Conservation (phyloP, 2,797 vertebrate genomes). For the Sebastes nivosus region DNA sequence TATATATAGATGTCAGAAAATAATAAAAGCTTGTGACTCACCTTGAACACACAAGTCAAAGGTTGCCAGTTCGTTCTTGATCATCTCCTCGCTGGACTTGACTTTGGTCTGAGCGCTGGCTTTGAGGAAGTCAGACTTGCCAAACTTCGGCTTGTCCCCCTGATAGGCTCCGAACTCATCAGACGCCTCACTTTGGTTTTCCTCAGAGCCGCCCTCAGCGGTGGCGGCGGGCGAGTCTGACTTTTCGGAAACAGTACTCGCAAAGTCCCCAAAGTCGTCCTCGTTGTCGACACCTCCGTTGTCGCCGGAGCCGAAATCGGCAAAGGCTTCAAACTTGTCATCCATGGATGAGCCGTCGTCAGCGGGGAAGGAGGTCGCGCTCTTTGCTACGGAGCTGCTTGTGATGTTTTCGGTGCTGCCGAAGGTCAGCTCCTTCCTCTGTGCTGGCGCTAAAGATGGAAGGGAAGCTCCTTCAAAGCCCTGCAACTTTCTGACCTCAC, state of each 20-base stretch:
- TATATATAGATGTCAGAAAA: background rate
- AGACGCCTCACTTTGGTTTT: conserved; percentile 74
- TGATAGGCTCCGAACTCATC: conserved; percentile 96
- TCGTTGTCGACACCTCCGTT: conserved; percentile 56
- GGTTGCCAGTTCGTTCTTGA: conserved; percentile 95
- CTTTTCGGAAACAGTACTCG: conserved; percentile 79
- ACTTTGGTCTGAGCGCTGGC: conserved; percentile 94
- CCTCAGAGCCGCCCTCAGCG: conserved; percentile 54
- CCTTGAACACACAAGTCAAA: conserved; percentile 98
- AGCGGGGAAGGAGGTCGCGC: conserved; percentile 82
- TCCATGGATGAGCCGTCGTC: conserved; percentile 81
- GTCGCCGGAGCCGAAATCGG: conserved; percentile 79
- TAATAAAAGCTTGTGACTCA: conserved; percentile 71
- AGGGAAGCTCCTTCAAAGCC: conserved; percentile 77
- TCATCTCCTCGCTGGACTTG: conserved; percentile 99
- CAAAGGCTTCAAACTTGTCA: conserved; percentile 83
- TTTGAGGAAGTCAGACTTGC: conserved; percentile 97
- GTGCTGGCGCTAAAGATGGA: conserved; percentile 81
- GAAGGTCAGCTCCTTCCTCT: conserved; percentile 88
- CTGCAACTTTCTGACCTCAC: conserved; percentile 81
- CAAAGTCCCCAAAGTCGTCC: conserved; percentile 88
- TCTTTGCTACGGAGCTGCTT: conserved; percentile 84
- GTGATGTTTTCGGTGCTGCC: conserved; percentile 91
- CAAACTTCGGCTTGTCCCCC: conserved; percentile 96
- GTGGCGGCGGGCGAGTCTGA: conserved; percentile 71